Percentiles rank a stretch among this genome's conserved stretches.
Conservation (phyloP, 2,888 invertebrate genomes). For the Cephalotes varians region DNA sequence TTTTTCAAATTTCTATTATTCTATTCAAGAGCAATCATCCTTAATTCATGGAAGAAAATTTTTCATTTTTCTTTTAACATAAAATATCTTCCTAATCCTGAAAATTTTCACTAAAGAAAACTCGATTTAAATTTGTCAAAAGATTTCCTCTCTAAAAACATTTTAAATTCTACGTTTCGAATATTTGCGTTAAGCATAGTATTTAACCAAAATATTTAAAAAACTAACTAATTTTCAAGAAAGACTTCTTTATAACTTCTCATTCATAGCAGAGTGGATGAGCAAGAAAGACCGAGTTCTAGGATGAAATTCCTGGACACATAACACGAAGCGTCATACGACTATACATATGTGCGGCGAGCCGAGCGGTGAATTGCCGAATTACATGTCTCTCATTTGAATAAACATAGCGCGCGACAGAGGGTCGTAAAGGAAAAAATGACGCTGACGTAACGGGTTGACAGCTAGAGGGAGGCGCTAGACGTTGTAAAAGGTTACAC, state of each 20-base stretch:
- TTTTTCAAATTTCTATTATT: neutral
- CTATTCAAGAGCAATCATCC: neutral
- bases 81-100: neutral
- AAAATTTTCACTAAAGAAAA: neutral
- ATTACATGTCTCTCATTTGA: slow-evolving; percentile 78
- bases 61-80: neutral
- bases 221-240: neutral
- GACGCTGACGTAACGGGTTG: slow-evolving; percentile 55
- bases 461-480: slow-evolving; percentile 68
- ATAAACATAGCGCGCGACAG: slow-evolving; percentile 77
- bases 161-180: neutral
- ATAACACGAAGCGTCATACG: slow-evolving; percentile 64
- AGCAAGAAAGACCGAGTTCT: slow-evolving; percentile 53
- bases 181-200: neutral
- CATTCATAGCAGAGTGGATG: neutral
- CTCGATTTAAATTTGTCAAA: neutral
- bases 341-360: slow-evolving; percentile 49
- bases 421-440: slow-evolving; percentile 53
- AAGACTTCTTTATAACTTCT: neutral
- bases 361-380: slow-evolving; percentile 75
- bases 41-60: neutral
- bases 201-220: neutral
- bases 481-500: slow-evolving; percentile 66
- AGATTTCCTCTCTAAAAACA: neutral
- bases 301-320: slow-evolving; percentile 66